A percentile compares a stretch with the other conserved stretches of the same genome.
phyloP scores from a whole-genome alignment of 2,797 vertebrate genomes.

The Champsocephalus esox region DNA sequence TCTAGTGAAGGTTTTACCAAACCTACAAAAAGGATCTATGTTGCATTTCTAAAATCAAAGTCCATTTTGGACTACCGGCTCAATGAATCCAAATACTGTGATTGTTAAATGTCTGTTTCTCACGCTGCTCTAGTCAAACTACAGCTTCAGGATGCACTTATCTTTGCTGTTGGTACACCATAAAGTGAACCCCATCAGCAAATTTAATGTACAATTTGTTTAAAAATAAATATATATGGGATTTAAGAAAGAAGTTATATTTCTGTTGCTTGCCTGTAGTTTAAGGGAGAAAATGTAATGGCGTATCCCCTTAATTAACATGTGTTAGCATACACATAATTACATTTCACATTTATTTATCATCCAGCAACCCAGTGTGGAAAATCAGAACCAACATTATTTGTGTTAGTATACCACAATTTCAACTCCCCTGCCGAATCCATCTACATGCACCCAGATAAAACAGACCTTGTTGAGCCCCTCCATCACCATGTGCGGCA shows the following conservation, averaged over 20 bases:
- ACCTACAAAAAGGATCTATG: background rate
- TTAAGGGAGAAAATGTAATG: background rate
- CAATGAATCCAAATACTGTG: background rate
- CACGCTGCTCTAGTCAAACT: background rate
- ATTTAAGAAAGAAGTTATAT: background rate
- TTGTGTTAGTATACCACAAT: constrained; percentile 19
- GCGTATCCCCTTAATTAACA: constrained; percentile 29
- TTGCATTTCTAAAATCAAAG: constrained; percentile 2
- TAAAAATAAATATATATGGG: background rate
- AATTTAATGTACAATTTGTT: background rate
- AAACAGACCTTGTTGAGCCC: constrained; percentile 94
- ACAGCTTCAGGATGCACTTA: background rate
- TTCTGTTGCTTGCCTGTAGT: background rate
- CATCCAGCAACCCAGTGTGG: constrained; percentile 18
- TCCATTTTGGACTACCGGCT: background rate
- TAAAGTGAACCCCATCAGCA: background rate
- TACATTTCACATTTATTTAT: constrained; percentile 10
- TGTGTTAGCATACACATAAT: background rate
- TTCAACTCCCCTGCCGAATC: background rate
- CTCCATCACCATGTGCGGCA: constrained; percentile 98
- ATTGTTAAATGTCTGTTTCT: background rate
- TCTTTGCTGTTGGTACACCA: background rate
- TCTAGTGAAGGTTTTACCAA: background rate
- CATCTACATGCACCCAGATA: constrained; percentile 35
- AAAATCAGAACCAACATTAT: constrained; percentile 30